phyloP scores from a whole-genome alignment of 2,888 invertebrate species.

The Caenorhabditis sp. region DNA sequence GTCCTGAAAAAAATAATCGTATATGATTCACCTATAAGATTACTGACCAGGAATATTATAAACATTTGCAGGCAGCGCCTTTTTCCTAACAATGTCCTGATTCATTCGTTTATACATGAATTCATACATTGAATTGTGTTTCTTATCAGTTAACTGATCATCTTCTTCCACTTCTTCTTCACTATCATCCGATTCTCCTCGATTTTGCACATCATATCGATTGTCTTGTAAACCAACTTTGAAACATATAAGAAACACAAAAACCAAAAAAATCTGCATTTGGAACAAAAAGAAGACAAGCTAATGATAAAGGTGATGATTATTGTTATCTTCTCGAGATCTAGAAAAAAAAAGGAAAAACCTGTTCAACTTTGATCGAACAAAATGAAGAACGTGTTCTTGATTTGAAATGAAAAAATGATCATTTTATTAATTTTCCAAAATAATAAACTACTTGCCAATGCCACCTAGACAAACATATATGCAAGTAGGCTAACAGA shows the following conservation, averaged over 20 bases:
- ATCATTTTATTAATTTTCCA: neutral
- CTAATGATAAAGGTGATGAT: neutral
- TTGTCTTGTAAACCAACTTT: neutral
- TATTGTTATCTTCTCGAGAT: neutral
- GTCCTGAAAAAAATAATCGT: slow-evolving; percentile 39
- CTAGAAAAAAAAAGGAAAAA: neutral
- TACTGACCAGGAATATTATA: slow-evolving; percentile 49
- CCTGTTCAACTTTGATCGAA: neutral
- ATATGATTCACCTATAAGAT: neutral
- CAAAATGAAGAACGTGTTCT: neutral
- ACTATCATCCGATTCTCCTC: slow-evolving; percentile 11
- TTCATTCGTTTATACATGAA: slow-evolving; percentile 55
- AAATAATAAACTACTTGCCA: neutral
- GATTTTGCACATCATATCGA: slow-evolving; percentile 22
- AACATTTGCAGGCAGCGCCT: slow-evolving; percentile 29
- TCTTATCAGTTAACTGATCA: slow-evolving; percentile 18
- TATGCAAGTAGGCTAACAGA: neutral
- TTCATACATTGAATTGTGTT: slow-evolving; percentile 31
- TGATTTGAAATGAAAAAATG: neutral
- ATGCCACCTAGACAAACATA: neutral
- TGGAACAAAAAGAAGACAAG: neutral
- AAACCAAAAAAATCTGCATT: neutral
- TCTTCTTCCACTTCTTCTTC: slow-evolving; percentile 21
- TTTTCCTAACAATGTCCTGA: slow-evolving; percentile 48
- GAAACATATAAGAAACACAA: neutral